A percentile compares a stretch with the other conserved stretches of the same genome.
phyloP scores from a whole-genome alignment of 2,888 invertebrate species.

The Julus scandinavius region DNA sequence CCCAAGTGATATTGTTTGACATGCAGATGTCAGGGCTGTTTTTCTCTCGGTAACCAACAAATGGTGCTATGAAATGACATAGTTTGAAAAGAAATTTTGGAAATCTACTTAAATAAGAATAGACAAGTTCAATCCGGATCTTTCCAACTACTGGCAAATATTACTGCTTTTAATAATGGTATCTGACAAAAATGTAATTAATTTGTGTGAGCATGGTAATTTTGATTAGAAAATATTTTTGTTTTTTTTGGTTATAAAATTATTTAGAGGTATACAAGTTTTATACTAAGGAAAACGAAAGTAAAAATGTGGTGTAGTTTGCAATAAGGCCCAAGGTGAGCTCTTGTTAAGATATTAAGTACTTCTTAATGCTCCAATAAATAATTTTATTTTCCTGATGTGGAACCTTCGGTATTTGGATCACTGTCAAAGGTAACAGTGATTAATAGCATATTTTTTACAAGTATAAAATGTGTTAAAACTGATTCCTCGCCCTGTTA shows the following conservation, averaged over 20 bases:
- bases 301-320: neutral
- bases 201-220: neutral
- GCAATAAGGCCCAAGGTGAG: neutral
- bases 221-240: neutral
- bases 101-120: neutral
- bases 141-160: neutral
- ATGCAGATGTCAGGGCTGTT: neutral
- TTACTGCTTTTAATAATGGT: neutral
- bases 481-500: neutral
- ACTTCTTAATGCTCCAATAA: neutral
- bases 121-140: neutral
- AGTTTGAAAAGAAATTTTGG: neutral
- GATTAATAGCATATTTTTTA: neutral
- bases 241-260: neutral
- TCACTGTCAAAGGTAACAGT: neutral
- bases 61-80: neutral
- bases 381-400: neutral
- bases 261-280: neutral
- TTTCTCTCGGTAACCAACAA: neutral
- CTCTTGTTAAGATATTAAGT: constrained; percentile 5
- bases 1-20: neutral
- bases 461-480: neutral
- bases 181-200: neutral
- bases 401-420: neutral
- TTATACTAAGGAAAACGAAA: neutral